Evolutionary conservation across 1,140 invertebrate species (phyloP), one percentile per base, ranked within the genome.

Genomic region (Sycophila sp.): DNA sequence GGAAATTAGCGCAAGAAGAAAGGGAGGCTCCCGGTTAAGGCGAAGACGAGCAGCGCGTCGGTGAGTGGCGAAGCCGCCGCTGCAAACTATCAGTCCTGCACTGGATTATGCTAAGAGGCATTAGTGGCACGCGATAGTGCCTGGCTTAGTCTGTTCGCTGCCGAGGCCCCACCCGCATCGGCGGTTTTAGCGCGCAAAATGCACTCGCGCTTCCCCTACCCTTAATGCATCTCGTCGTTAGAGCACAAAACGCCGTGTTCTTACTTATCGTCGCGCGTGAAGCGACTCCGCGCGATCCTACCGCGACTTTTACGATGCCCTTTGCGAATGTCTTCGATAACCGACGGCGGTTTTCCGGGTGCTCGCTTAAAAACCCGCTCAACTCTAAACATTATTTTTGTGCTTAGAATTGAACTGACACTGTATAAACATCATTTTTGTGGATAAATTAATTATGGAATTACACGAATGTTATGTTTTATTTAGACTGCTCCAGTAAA

Each of bases 31-130:
- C 47, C n/a, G n/a, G n/a, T n/a, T n/a, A n/a, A 55, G 24, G 2
- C 28, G 26, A n/a, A 49, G 19, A 49, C 47, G 51, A 32, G 36
- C 13, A 40, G 58, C 24, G 8, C 13, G 22, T 1, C 22, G n/a
- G 34, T 1, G 22, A 53, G 38, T 30, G 38, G 49, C 53, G 53
- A 53, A 53, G 32, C 62, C 62, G 38, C 47, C 15, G 19, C 22
- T n/a, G 49, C 34, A 19, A 38, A 58, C 30, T 68, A 68, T 68
- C 66, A 68, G 56, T 51, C 30, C 58, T 34, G 32, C 11, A 22
- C 42, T 53, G 32, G 42, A 62, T 69, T 60, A 69, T 62, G 58
- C 45, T 69, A 71, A 64, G 49, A 51, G 45, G 51, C 59, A 71
- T 56, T 56, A 71, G 32, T 22, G 28, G 28, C 69, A 69, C 55